Evolutionary conservation across 2,797 vertebrate genomes (phyloP).

Genomic region (Danio tinwini): DNA sequence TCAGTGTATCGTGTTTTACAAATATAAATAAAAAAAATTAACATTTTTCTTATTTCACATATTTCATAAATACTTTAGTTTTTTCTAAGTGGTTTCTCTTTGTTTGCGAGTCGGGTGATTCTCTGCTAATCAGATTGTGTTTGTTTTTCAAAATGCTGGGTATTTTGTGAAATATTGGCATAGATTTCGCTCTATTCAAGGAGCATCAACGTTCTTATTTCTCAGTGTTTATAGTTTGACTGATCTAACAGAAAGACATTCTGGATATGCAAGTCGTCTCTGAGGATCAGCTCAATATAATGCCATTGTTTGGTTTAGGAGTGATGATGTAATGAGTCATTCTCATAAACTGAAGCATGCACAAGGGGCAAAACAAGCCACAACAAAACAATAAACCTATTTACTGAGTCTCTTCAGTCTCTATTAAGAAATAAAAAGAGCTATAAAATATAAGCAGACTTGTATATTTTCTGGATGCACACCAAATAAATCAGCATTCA

Average conservation of each 20-base stretch:
- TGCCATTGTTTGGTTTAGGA: slow-evolving; percentile 3
- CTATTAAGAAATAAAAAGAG: neutral
- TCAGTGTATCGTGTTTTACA: too few relatives aligned
- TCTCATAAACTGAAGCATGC: slow-evolving; percentile 11
- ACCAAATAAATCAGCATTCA: too few relatives aligned
- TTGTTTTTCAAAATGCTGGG: too few relatives aligned
- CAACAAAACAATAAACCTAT: slow-evolving; percentile 5
- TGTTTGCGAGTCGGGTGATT: too few relatives aligned
- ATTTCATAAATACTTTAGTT: too few relatives aligned
- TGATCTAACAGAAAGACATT: neutral
- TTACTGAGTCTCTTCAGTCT: neutral
- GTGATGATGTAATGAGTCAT: slow-evolving; percentile 13
- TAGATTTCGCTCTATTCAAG: neutral
- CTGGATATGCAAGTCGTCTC: slow-evolving; percentile 9
- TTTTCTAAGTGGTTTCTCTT: too few relatives aligned
- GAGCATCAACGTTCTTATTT: neutral
- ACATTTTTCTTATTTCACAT: too few relatives aligned
- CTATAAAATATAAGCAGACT: slow-evolving; percentile 1
- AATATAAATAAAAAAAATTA: too few relatives aligned
- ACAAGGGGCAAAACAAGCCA: neutral
- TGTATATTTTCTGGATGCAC: neutral
- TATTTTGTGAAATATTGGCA: too few relatives aligned
- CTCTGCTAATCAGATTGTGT: neutral
- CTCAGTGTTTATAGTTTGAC: neutral
- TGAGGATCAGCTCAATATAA: slow-evolving; percentile 20